Conservation (phyloP, 2,888 invertebrate species). For the Prosapia bicincta region DNA sequence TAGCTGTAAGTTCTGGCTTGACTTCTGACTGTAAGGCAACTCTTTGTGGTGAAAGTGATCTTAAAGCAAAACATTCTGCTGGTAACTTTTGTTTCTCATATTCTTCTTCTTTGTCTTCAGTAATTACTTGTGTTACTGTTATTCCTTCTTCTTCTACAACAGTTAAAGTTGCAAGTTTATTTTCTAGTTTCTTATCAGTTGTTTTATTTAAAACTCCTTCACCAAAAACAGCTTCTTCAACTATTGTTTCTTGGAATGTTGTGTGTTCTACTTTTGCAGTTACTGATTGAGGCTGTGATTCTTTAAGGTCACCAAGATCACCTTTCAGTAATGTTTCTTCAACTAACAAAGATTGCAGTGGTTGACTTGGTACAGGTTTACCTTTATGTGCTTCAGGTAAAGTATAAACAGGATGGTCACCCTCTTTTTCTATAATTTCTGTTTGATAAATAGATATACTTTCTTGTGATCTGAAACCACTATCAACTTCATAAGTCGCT, state of each 20-base stretch:
- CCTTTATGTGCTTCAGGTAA: conserved; percentile 53
- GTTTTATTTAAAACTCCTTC: conserved; percentile 54
- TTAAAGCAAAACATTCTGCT: conserved; percentile 47
- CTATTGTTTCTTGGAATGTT: conserved; percentile 50
- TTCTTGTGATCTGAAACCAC: conserved; percentile 56
- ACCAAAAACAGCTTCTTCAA: conserved; percentile 52
- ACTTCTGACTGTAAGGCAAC: conserved; percentile 52
- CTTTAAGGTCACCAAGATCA: conserved; percentile 48
- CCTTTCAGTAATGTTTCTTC: conserved; percentile 48
- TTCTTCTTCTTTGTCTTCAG: conserved; percentile 51
- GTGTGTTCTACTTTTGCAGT: conserved; percentile 48
- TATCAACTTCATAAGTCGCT: conserved; percentile 47
- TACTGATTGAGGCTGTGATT: conserved; percentile 48
- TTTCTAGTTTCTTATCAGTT: conserved; percentile 45
- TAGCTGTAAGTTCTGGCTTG: conserved; percentile 48
- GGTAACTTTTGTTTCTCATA: conserved; percentile 46
- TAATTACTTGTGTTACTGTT: conserved; percentile 50
- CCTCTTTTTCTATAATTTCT: conserved; percentile 63
- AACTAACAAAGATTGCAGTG: conserved; percentile 53
- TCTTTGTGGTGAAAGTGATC: conserved; percentile 49
- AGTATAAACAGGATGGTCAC: conserved; percentile 51
- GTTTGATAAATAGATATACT: conserved; percentile 61
- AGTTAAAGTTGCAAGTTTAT: conserved; percentile 48
- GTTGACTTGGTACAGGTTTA: conserved; percentile 50
- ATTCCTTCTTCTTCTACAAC: conserved; percentile 50